Evolutionary conservation across 2,888 invertebrate species (phyloP), one percentile per base, ranked within the genome.

Genomic region (Zaprionus lineosus): DNA sequence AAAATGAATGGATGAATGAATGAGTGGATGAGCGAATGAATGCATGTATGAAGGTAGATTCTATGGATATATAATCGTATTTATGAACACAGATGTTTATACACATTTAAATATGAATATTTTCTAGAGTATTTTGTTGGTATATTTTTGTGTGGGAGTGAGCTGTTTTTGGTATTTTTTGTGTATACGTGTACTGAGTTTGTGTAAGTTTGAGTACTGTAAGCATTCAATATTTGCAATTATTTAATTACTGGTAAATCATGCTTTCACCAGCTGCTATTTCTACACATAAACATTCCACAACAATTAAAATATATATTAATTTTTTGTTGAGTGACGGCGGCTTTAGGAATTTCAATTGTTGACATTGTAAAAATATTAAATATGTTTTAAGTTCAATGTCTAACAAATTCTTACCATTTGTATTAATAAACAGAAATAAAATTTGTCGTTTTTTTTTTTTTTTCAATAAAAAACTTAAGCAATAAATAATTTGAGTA

Each of bases 131-230:
- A 63, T 40, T 37, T 58, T 69, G 78, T 77, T 79, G 81, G 77
- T 84, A 84, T 77, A 79, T 79, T 84, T 79, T 79, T 77, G 74
- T 66, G n/a, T n/a, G 7, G 16, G 47, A 28, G 59, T 59, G 70
- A 24, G 4, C 14, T 8, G 15, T 24, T 56, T 41, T 34, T 43
- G 40, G 60, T 74, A 36, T 74, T 31, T 60, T 70, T 58, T 14
- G n/a, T n/a, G n/a, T 74, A 53, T 55, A 24, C 8, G 74, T 77
- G 58, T 73, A 16, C 46, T 40, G 29, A 40, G 44, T 19, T 36
- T 3, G 43, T 52, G 46, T 62, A 6, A n/a, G 15, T 14, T n/a
- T n/a, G n/a, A n/a, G 26, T 2, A 26, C 26, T 26, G 26, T 26
- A 26, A 26, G n/a, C n/a, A n/a, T 6, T 26, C 7, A 6, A 26